Base-by-base conservation (phyloP, 1,140 invertebrate species). In the Drosophila sulfurigaster region DNA sequence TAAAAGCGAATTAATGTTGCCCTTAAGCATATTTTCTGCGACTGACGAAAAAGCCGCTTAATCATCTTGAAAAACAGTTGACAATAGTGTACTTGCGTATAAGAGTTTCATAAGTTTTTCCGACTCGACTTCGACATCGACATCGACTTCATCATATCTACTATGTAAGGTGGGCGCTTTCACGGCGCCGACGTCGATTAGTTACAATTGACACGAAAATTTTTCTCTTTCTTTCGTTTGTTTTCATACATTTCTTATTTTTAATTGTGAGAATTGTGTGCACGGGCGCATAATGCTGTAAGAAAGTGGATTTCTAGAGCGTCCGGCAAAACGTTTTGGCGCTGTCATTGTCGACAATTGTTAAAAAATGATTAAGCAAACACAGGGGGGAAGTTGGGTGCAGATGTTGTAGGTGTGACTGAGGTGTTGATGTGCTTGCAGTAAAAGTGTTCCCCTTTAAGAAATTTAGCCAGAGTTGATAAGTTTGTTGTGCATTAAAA, bases 161-260 rank as follows among this genome's bases (percentile, higher is more conserved):
- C 41, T 43, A 7, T 43, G 11, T 51, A 4, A 28, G 71, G 75
- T 86, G 82, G 82, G 66, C 85, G 85, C 83, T 88, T 88, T 88
- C 83, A 72, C 83, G 83, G 83, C 83, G 73, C 85, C 72, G 58
- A 66, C 79, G 83, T 89, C 83, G 83, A 88, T 88, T 88, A 89
- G 83, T 89, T 88, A 83, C 83, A 88, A 88, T 88, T 83, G 80
- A 87, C 83, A 89, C 83, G 72, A 88, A 89, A 89, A 78, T 83
- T 71, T 78, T 80, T 77, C 64, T 70, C 48, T 54, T 67, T 74
- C 46, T 78, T 74, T 58, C 51, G 54, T 54, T 57, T 59, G 65
- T 86, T 86, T 86, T 86, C 75, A 69, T 82, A 80, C 41, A 51
- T 65, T 78, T 49, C 69, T 71, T 73, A 54, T 78, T 85, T 86